Evolutionary conservation across 2,797 vertebrate genomes (phyloP), one percentile per base, ranked within the genome.

Genomic region (Rhabdophis nuchalis): DNA sequence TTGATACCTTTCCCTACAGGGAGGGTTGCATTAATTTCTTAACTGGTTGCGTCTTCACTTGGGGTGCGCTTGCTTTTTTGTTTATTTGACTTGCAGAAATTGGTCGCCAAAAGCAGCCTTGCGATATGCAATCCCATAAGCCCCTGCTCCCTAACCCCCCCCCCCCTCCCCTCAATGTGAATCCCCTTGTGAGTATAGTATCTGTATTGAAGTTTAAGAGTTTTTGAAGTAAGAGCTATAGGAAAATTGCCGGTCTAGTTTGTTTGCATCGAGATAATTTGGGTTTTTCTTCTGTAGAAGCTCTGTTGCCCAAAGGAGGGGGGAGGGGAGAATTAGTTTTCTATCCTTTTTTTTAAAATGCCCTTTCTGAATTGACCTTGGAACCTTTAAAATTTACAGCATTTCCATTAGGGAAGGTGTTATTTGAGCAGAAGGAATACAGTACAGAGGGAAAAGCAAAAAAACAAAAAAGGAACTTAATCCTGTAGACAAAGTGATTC

Each of bases 171-270:
- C n/a, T n/a, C n/a, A n/a, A 5, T 95, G 93, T 93, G 95, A 95
- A 93, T 90, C 95, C 95, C 94, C 91, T 93, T 94, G 95, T 96
- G 95, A 96, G 95, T 95, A 93, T 96, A 96, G 95, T 95, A 94
- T 96, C 94, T 94, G 94, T 92, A 95, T 94, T 95, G 95, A 94
- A 95, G 94, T 94, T 89, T 94, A 95, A 95, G 95, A 96, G 96
- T 97, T 96, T 95, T 89, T 56, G 95, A 96, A 97, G 95, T 96
- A 94, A 91, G 92, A 91, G 92, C 56, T 92, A 64, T 64, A 94
- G 95, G 91, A 95, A 95, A 96, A 94, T 94, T 92, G 93, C 91
- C 90, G 86, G 93, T 89, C 90, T 94, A 95, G 95, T 95, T 95
- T 64, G 92, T 92, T 56, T 95, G 92, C 90, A 58, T 95, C 94